A percentile compares a stretch with the other conserved stretches of the same genome.
These are phyloP conservation scores for Xanthostigma xanthostigma DNA, from an alignment of 2,888 invertebrate genomes.

Conservation along the genomic window DNA sequence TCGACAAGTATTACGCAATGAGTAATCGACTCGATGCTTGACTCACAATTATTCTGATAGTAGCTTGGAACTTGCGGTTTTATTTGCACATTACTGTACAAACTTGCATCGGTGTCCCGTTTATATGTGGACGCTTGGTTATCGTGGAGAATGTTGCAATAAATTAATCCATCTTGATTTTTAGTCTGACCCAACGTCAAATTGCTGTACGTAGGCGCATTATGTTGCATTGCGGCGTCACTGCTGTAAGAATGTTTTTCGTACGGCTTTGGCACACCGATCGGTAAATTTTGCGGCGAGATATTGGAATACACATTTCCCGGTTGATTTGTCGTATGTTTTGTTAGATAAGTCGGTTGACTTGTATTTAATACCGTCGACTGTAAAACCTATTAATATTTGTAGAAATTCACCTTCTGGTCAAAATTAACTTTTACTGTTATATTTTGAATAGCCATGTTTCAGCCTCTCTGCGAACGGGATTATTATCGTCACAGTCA, in stretches of 20 bases:
- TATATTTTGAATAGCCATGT: no score
- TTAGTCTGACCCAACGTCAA: constrained; percentile 23
- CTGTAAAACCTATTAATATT: no score
- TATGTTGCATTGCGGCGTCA: no score
- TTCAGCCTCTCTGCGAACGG: no score
- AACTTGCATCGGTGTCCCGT: constrained; percentile 21
- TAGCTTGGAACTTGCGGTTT: constrained; percentile 15
- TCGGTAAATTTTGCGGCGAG: constrained; percentile 3
- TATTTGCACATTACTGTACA: constrained; percentile 41
- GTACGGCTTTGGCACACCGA: constrained; percentile 5
- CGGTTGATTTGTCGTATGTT: not conserved
- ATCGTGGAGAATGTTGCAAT: constrained; percentile 37
- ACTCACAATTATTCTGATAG: constrained; percentile 15
- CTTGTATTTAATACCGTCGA: no score
- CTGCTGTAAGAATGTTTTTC: not conserved
- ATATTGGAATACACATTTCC: not conserved
- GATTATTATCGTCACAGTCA: no score
- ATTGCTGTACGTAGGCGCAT: constrained; percentile 24
- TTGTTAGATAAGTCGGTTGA: no score
- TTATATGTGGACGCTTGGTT: constrained; percentile 19
- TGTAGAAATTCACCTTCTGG: no score
- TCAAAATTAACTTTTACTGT: no score
- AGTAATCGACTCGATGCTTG: no score
- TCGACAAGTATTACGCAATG: no score
- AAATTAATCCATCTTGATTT: constrained; percentile 33